phyloP scores from a whole-genome alignment of 2,888 invertebrate species.

The Capitulum mitella region DNA sequence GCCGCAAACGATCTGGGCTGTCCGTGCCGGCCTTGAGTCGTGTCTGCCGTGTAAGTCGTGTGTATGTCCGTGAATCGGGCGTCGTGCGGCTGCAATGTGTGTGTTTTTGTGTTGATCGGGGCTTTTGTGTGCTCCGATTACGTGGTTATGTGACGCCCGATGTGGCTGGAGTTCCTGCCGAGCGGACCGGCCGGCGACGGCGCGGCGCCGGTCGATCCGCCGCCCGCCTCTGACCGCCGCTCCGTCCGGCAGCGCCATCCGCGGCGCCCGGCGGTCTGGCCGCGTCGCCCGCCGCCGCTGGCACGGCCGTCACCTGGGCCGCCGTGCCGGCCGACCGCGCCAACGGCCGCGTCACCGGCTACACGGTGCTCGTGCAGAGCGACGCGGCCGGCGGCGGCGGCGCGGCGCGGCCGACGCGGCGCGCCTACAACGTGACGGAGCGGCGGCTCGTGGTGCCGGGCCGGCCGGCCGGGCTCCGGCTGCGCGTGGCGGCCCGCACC shows the following conservation, averaged over 20 bases:
- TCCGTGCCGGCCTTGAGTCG: no score
- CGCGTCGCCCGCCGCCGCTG: neutral
- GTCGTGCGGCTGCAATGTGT: no score
- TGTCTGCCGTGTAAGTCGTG: no score
- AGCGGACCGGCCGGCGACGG: no score
- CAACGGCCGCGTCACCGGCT: slow-evolving; percentile 5
- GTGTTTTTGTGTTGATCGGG: no score
- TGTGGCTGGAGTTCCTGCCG: no score
- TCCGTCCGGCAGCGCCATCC: neutral
- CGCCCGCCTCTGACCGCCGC: neutral
- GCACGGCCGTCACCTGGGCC: neutral
- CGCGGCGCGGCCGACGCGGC: neutral
- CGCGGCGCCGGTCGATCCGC: neutral
- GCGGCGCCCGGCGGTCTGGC: neutral
- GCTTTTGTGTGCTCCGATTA: no score
- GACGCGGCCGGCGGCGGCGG: neutral
- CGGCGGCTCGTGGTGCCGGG: neutral
- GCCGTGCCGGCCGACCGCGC: neutral
- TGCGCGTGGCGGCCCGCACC: neutral
- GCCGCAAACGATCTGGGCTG: no score
- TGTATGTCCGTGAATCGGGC: no score
- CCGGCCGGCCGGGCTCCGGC: neutral
- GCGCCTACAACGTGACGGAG: neutral
- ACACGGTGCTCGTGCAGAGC: neutral
- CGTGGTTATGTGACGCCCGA: no score